Evolutionary conservation across 2,113 vertebrate genomes (phyloP).

Genomic region (Eulemur macaco): DNA sequence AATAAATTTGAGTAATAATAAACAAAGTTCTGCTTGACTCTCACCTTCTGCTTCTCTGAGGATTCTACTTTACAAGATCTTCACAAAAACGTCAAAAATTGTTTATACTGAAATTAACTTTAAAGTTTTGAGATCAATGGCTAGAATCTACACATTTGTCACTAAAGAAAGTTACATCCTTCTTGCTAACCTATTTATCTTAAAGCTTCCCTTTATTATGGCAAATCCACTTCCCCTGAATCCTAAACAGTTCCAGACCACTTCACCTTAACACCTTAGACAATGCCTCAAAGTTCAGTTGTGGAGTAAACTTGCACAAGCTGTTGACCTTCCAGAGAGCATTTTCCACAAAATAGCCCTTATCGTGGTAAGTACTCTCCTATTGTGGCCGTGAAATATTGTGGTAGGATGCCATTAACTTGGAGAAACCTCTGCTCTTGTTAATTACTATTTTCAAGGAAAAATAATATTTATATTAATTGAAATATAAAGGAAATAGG

Average conservation of each 20-base stretch:
- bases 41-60: background rate
- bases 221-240: constrained; percentile 12
- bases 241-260: background rate
- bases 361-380: background rate
- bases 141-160: background rate
- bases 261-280: constrained; percentile 28
- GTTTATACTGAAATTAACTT: constrained; percentile 1
- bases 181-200: constrained; percentile 31
- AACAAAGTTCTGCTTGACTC: background rate
- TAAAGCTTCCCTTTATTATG: constrained; percentile 35
- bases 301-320: background rate
- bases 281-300: constrained; percentile 5
- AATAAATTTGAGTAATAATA: background rate
- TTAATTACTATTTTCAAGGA: constrained; percentile 47
- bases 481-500: constrained; percentile 20
- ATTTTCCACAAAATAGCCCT: background rate
- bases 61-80: background rate
- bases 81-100: background rate
- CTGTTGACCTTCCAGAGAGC: constrained; percentile 27
- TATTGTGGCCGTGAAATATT: background rate
- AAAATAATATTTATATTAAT: constrained; percentile 41
- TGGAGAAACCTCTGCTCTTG: constrained; percentile 23
- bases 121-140: background rate
- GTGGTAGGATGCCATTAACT: background rate
- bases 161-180: background rate